phyloP scores from a whole-genome alignment of 2,113 vertebrate species.

The Elgaria multicarinata region DNA sequence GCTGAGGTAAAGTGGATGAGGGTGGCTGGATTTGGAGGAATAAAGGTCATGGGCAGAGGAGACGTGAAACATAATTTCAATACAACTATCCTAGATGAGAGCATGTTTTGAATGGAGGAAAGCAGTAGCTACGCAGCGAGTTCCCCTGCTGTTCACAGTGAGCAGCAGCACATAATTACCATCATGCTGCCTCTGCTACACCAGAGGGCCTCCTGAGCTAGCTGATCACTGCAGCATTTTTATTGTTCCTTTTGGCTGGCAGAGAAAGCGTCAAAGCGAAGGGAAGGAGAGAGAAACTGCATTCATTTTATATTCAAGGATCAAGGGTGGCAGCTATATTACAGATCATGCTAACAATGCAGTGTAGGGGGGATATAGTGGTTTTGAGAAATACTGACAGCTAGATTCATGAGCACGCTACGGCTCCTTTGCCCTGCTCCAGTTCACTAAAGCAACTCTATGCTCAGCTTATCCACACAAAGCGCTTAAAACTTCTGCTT shows the following conservation, averaged over 20 bases:
- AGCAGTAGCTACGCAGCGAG: neutral
- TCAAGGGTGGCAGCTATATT: neutral
- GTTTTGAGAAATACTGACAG: constrained; percentile 16
- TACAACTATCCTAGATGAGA: neutral
- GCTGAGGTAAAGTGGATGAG: neutral
- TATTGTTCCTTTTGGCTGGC: rapidly evolving
- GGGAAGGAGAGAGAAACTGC: too few relatives aligned
- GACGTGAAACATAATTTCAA: neutral
- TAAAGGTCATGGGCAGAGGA: neutral
- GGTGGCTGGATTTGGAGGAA: neutral
- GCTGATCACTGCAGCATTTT: neutral
- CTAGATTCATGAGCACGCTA: neutral
- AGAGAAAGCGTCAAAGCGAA: neutral
- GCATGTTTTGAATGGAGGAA: neutral
- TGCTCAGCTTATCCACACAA: constrained; percentile 11
- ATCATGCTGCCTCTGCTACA: neutral
- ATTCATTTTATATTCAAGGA: neutral
- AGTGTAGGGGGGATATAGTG: neutral
- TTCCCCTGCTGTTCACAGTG: neutral
- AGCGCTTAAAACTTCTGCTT: constrained; percentile 13
- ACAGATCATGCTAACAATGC: neutral
- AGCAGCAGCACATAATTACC: neutral
- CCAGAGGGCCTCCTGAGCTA: neutral
- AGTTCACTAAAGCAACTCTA: neutral
- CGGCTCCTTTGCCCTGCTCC: neutral